Base-by-base conservation (phyloP, 92 coral and sea anemone genomes). In the Epizoanthus illoricatus region DNA sequence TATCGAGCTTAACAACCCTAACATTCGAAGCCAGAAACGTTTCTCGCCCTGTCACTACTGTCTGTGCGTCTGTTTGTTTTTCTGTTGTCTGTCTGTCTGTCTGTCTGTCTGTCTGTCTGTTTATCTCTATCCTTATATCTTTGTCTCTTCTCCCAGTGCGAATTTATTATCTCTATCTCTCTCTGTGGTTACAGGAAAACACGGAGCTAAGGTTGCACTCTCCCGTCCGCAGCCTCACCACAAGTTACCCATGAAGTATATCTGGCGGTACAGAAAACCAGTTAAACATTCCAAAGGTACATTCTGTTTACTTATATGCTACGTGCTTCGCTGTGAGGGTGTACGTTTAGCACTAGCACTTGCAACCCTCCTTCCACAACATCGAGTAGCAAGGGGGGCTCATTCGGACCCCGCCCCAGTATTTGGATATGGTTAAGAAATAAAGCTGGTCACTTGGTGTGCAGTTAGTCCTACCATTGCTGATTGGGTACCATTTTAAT, bases 221-320 rank as follows among this genome's bases (percentile, higher is more conserved):
- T 73, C 79, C 65, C 79, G 20, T 42, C 65, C 79, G 2, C 40
- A 56, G 54, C 36, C 40, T 28, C 80, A 58, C 11, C 36, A 60
- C 36, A 57, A 33, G n/a, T 33, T 66, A 66, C 71, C 71, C 5
- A 13, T 74, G 13, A 57, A 33, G 66, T 55, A 19, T 56, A 75
- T 75, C 56, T 75, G 80, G 68, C 69, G 52, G 45, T 75, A 58
- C 68, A 58, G 7, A 17, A 75, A 75, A 39, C 80, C 69, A 58
- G 16, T 36, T 57, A 58, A 59, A 33, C 55, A 58, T 23, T 16
- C 23, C 42, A 19, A 7, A 64, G 7, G 67, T 19, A 63, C 8
- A 19, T 63, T n/a, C 23, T 28, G 36, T 28, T 2, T 28, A 28
- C 36, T 28, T 28, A 28, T 28, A 28, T 28, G 33, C 33, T 28